Evolutionary conservation across 2,113 vertebrate species (phyloP).

Genomic region (Hippopotamus amphibius): DNA sequence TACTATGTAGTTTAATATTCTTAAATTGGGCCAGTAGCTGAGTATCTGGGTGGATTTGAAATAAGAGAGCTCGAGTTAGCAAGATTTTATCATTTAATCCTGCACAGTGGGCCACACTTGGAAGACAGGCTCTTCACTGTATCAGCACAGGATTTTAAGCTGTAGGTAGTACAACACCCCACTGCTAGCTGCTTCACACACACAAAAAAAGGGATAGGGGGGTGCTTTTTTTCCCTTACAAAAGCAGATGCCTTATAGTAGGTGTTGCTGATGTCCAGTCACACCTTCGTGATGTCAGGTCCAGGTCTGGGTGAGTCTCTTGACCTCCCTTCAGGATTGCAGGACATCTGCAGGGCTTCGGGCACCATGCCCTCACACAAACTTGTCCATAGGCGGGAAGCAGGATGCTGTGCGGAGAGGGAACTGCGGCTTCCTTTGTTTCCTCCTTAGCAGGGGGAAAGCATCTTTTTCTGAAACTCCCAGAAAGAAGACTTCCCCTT

Average conservation of each 20-base stretch:
- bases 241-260: not conserved
- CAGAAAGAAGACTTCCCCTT: not conserved
- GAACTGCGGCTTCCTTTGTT: not conserved
- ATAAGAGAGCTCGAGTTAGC: not conserved
- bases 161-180: not conserved
- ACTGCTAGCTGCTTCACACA: not conserved
- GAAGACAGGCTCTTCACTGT: not conserved
- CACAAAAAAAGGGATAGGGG: not conserved
- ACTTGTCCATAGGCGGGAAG: not conserved
- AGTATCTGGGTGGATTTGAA: not conserved
- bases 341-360: no score
- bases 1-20: not conserved
- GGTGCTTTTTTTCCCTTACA: not conserved
- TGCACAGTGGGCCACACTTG: not conserved
- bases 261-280: not conserved
- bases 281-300: not conserved
- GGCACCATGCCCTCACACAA: not conserved
- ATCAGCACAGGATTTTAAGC: not conserved
- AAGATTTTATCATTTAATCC: not conserved
- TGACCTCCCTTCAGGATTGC: not conserved
- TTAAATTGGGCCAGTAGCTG: not conserved
- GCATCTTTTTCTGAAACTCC: not conserved
- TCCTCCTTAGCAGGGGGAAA: not conserved
- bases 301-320: not conserved
- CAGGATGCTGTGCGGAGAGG: accelerated